These are phyloP conservation scores for Penelope pileata DNA, from an alignment of 2,113 vertebrate species.

Conservation along the genomic window DNA sequence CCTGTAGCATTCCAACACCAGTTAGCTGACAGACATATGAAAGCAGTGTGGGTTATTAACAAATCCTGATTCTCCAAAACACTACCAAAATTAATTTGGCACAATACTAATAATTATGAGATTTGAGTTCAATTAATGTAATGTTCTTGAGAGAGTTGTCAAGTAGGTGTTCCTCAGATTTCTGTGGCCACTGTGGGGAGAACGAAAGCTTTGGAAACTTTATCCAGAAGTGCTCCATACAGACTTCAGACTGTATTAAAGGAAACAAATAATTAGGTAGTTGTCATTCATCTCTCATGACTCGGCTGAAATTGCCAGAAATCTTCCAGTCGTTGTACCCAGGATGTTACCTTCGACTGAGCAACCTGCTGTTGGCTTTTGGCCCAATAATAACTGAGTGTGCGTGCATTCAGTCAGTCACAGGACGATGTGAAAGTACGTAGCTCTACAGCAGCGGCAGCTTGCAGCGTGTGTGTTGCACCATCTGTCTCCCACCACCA, in stretches of 20 bases:
- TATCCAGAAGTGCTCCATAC: neutral
- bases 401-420: neutral
- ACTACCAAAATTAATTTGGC: neutral
- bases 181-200: neutral
- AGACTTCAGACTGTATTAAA: neutral
- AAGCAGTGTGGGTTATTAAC: neutral
- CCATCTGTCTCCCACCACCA: neutral
- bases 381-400: neutral
- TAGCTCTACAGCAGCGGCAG: neutral
- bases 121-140: neutral
- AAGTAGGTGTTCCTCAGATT: neutral
- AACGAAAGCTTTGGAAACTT: neutral
- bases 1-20: neutral
- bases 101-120: neutral
- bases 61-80: neutral
- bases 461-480: accelerated
- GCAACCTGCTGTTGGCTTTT: neutral
- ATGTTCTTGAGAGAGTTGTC: neutral
- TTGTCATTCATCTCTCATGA: neutral
- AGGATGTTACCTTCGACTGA: neutral
- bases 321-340: neutral
- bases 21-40: neutral
- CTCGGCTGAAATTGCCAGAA: neutral
- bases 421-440: neutral
- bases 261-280: neutral